Evolutionary conservation across 2,888 invertebrate species (phyloP).

Genomic region (Invenusta paracnida): DNA sequence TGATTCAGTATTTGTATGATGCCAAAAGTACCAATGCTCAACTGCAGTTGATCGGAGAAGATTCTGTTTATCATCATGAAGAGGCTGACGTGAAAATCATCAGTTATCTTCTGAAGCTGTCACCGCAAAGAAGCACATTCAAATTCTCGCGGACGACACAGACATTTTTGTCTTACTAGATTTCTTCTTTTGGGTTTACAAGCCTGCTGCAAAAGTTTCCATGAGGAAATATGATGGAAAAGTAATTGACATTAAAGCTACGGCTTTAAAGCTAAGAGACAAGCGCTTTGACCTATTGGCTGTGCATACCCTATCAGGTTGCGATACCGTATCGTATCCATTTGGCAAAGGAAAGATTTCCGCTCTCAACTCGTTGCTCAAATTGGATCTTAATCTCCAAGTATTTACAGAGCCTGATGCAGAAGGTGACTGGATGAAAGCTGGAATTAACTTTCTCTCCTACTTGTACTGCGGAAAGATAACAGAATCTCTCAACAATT

Average conservation of each 20-base stretch:
- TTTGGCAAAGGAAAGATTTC: background rate
- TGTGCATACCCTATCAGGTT: background rate
- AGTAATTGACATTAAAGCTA: background rate
- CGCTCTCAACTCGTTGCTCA: background rate
- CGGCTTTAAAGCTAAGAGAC: background rate
- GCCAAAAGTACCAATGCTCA: no score
- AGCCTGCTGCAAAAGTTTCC: background rate
- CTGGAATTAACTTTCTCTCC: background rate
- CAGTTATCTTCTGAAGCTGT: no score
- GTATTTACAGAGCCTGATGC: background rate
- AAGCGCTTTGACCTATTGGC: background rate
- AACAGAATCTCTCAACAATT: background rate
- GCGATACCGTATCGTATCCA: background rate
- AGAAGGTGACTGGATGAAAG: background rate
- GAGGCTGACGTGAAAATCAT: no score
- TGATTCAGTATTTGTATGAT: no score
- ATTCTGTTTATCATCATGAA: no score
- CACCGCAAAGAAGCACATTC: no score
- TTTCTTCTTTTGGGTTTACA: background rate
- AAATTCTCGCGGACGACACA: background rate
- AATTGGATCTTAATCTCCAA: background rate
- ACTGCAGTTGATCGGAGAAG: no score
- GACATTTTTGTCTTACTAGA: background rate
- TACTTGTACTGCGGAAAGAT: background rate
- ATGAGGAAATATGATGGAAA: background rate